Percentiles rank a stretch among this genome's conserved stretches.
Conservation (phyloP, 92 coral and sea anemone genomes). For the Ricordea florida region DNA sequence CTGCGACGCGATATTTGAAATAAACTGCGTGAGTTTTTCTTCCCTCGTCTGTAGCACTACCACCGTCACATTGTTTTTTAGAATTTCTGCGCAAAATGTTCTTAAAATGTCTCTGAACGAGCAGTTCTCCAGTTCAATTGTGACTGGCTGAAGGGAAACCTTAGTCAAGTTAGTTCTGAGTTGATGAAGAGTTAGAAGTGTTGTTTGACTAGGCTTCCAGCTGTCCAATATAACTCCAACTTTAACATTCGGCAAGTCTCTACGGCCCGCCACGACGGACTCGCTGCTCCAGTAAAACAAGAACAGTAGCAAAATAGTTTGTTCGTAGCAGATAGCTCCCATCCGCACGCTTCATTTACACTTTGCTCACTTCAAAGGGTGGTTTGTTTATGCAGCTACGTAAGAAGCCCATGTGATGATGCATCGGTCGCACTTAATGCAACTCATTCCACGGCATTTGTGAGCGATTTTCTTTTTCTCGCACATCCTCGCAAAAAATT, state of each 20-base stretch:
- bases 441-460: no score
- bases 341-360: no score
- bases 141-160: conserved; percentile 4
- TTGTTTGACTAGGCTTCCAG: background rate
- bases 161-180: background rate
- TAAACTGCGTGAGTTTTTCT: conserved; percentile 32
- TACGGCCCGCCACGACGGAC: background rate
- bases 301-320: background rate
- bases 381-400: no score
- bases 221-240: conserved; percentile 5
- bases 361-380: no score
- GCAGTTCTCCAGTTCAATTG: conserved; percentile 27
- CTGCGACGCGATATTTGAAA: conserved; percentile 70
- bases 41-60: conserved; percentile 58
- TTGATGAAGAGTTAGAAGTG: background rate
- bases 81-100: conserved; percentile 53
- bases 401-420: no score
- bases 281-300: background rate
- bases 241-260: background rate
- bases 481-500: no score
- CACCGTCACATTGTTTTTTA: conserved; percentile 55
- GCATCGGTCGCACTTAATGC: no score
- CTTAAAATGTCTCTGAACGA: conserved; percentile 43
- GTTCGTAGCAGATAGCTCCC: background rate
- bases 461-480: no score